Conservation (phyloP, 2,888 invertebrate species). For the Limnephilus rhombicus region DNA sequence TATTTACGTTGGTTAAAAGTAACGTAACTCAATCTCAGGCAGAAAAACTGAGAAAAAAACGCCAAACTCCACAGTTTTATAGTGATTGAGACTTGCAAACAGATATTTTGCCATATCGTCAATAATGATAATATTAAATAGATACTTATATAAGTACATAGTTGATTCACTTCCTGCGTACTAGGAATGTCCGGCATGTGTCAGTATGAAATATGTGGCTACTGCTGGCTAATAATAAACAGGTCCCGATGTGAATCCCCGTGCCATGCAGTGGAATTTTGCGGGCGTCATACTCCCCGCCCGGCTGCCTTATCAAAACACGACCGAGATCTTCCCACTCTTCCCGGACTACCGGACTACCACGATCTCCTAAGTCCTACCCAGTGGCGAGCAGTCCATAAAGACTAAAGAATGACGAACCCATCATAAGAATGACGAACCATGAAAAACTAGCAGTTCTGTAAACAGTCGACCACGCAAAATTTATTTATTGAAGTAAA, state of each 20-base stretch:
- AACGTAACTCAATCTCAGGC: not conserved
- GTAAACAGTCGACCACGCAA: too few relatives aligned
- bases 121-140: not conserved
- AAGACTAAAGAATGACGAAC: too few relatives aligned
- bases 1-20: too few relatives aligned
- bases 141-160: not conserved
- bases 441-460: too few relatives aligned
- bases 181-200: not conserved
- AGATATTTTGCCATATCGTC: not conserved
- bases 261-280: not conserved
- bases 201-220: not conserved
- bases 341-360: too few relatives aligned
- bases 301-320: slow-evolving; percentile 5
- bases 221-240: not conserved
- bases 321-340: not conserved
- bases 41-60: not conserved
- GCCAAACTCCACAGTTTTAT: not conserved
- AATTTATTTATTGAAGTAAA: not conserved
- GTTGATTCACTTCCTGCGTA: not conserved
- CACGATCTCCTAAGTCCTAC: too few relatives aligned
- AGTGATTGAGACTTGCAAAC: not conserved
- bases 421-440: too few relatives aligned
- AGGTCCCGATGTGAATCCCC: not conserved
- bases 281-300: not conserved
- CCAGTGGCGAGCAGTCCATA: too few relatives aligned